phyloP scores from a whole-genome alignment of 2,797 vertebrate genomes.

The Macropus fuliginosus region DNA sequence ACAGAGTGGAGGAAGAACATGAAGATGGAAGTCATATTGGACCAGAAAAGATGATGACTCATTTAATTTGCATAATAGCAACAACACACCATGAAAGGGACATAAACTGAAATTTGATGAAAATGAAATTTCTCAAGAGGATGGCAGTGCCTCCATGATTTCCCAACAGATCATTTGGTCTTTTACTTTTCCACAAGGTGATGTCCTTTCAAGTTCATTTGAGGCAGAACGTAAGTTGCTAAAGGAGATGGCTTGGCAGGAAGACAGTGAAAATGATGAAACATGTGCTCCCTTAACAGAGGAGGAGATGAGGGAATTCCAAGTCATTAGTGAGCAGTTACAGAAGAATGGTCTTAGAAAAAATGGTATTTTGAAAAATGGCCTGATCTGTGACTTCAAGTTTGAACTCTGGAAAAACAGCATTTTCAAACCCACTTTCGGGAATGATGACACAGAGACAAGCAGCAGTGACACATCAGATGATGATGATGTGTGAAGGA shows the following conservation, averaged over 20 bases:
- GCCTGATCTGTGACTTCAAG: slow-evolving; percentile 84
- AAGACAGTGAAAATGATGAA: slow-evolving; percentile 89
- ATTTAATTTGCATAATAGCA: slow-evolving; percentile 85
- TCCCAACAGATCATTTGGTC: slow-evolving; percentile 82
- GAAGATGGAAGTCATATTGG: slow-evolving; percentile 79
- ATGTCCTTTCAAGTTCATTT: slow-evolving; percentile 89
- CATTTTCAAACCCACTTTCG: slow-evolving; percentile 83
- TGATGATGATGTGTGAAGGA: slow-evolving; percentile 86
- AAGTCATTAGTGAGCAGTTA: slow-evolving; percentile 88
- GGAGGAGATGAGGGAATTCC: slow-evolving; percentile 90
- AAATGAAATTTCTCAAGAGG: slow-evolving; percentile 82
- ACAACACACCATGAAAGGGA: slow-evolving; percentile 82
- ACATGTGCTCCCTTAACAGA: slow-evolving; percentile 88
- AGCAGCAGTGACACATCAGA: slow-evolving; percentile 90
- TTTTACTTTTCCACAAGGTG: slow-evolving; percentile 84
- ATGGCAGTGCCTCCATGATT: slow-evolving; percentile 81
- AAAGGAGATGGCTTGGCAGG: slow-evolving; percentile 91
- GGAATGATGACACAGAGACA: slow-evolving; percentile 88
- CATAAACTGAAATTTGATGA: slow-evolving; percentile 86
- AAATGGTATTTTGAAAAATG: slow-evolving; percentile 87
- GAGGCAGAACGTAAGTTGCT: slow-evolving; percentile 88
- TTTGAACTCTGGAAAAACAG: slow-evolving; percentile 86
- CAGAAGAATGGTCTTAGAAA: slow-evolving; percentile 88
- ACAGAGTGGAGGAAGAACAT: slow-evolving; percentile 83
- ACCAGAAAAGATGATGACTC: slow-evolving; percentile 83